Evolutionary conservation across 2,113 vertebrate species (phyloP), one percentile per base, ranked within the genome.

Genomic region (Erinaceus europaeus): DNA sequence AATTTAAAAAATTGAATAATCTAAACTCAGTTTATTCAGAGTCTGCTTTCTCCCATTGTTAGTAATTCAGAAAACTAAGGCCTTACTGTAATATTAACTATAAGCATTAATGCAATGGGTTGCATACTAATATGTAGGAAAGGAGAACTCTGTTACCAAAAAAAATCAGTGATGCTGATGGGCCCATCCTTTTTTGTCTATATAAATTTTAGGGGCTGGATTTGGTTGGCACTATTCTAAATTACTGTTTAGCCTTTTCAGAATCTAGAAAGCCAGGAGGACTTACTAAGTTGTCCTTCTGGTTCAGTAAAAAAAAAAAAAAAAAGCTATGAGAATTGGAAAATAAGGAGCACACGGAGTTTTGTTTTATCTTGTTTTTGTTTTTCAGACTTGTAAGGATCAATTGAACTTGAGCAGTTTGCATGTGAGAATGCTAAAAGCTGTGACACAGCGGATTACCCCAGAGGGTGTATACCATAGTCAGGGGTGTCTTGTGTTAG

Each of bases 341-440:
- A 90, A 92, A 71, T 75, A 82, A 82, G 57, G 84, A 84, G 34
- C 34, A 86, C 42, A 29, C 6, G 34, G 4, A n/a, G n/a, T n/a
- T n/a, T n/a, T n/a, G n/a, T n/a, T n/a, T n/a, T n/a, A n/a, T n/a
- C n/a, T n/a, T n/a, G n/a, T n/a, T n/a, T n/a, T n/a, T 81, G 12
- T 71, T 78, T 61, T 89, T 85, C 83, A 61, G 91, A 90, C 61
- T 71, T 15, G 34, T 25, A 76, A 93, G 94, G 94, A 38, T 9
- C 0, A 1, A 38, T 71, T 92, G 92, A 78, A 95, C 93, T 94
- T 94, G 76, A 93, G 95, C 90, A 84, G 40, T 34, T 1, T 90
- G 95, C 88, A 86, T 94, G 82, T 91, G 90, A 93, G 93, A 94
- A 94, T 90, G 86, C 91, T 78, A 42, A 86, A 95, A 92, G 84